Percentiles rank a stretch among this genome's conserved stretches.
Evolutionary conservation across 2,888 invertebrate species (phyloP).

Genomic region (Trissolcus brochymenae): DNA sequence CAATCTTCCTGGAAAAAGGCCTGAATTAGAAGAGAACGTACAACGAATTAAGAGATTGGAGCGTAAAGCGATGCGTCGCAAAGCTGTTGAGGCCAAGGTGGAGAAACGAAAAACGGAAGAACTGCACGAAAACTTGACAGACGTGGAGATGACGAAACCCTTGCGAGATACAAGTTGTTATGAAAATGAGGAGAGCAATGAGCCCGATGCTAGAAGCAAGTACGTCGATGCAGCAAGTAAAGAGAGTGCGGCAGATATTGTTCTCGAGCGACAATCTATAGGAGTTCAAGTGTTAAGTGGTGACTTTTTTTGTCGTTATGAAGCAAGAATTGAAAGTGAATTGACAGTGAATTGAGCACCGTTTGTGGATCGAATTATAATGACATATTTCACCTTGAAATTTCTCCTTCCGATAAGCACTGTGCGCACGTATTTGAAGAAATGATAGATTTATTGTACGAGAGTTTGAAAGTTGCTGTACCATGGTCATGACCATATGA

Average conservation of each 20-base stretch:
- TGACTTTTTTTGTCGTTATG: conserved; percentile 11
- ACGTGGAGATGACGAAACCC: conserved; percentile 7
- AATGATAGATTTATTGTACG: no score
- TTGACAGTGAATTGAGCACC: conserved; percentile 9
- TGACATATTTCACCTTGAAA: conserved; percentile 9
- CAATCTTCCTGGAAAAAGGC: not conserved
- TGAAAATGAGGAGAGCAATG: conserved; percentile 7
- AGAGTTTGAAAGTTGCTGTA: no score
- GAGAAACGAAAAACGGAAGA: conserved; percentile 1
- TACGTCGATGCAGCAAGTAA: conserved; percentile 6
- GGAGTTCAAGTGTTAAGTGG: conserved; percentile 10
- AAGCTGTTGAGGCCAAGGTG: not conserved
- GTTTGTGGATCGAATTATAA: conserved; percentile 15
- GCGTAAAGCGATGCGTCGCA: conserved; percentile 2
- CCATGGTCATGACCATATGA: no score
- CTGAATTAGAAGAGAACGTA: not conserved
- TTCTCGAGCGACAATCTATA: conserved; percentile 3
- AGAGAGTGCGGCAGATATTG: conserved; percentile 6
- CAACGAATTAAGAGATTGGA: not conserved
- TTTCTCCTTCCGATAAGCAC: conserved; percentile 2
- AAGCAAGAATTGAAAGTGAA: conserved; percentile 5
- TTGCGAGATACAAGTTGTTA: not conserved
- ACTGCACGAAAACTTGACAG: conserved; percentile 9
- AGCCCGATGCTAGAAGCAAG: conserved; percentile 2
- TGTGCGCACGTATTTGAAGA: conserved; percentile 17